Percentiles rank a stretch among this genome's conserved stretches.
These are phyloP conservation scores for Aldabrachelys gigantea DNA, from an alignment of 2,113 vertebrate species.

Conservation along the genomic window DNA sequence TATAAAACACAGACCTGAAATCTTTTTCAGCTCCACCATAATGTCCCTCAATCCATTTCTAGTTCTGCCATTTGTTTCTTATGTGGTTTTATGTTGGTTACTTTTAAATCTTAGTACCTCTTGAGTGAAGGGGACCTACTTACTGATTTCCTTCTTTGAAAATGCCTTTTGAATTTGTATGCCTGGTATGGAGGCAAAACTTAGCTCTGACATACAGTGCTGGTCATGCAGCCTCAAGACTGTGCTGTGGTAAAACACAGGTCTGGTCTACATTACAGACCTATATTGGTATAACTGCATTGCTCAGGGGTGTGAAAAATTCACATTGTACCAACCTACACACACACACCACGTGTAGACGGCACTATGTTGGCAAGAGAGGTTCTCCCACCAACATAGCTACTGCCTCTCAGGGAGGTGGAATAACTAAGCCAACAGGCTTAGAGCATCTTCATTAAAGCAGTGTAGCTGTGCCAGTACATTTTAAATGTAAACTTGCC, in stretches of 20 bases:
- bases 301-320: too few species aligned
- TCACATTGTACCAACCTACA: too few species aligned
- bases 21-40: not conserved
- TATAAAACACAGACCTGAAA: fast-evolving
- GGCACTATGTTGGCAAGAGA: not conserved
- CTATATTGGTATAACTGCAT: not conserved
- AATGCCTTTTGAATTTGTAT: not conserved
- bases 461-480: too few species aligned
- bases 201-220: not conserved
- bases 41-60: not conserved
- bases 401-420: not conserved
- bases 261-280: not conserved
- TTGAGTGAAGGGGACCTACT: not conserved
- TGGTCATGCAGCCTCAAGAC: not conserved
- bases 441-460: not conserved
- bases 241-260: not conserved
- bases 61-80: not conserved
- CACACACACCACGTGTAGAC: too few species aligned
- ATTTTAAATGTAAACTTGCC: not conserved
- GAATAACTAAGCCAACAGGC: not conserved
- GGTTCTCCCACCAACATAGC: not conserved
- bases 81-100: not conserved
- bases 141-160: not conserved
- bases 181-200: not conserved
- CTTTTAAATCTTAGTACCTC: not conserved